A percentile compares a stretch with the other conserved stretches of the same genome.
These are phyloP conservation scores for Malthinus seriepunctatus DNA, from an alignment of 2,888 invertebrate genomes.

Conservation along the genomic window DNA sequence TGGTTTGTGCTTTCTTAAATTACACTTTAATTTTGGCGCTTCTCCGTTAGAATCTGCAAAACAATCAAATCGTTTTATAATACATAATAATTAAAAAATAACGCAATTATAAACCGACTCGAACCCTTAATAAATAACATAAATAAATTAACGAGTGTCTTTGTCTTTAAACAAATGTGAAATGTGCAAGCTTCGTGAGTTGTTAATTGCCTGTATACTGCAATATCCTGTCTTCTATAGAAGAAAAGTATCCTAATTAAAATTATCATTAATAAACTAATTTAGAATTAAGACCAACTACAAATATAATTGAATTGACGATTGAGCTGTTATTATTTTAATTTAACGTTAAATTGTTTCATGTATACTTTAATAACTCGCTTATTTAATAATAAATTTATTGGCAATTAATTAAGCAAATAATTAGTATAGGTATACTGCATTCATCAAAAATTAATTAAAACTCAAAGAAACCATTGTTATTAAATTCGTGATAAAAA, in stretches of 20 bases:
- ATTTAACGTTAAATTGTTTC: no score
- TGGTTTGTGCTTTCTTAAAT: slow-evolving; percentile 91
- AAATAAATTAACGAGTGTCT: not conserved
- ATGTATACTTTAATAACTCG: no score
- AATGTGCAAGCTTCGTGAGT: slow-evolving; percentile 30
- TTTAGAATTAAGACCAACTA: slow-evolving; percentile 4
- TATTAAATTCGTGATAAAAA: not conserved
- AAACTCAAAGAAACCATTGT: not conserved
- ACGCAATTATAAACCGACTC: slow-evolving; percentile 24
- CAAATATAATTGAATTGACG: no score
- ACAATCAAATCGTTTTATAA: slow-evolving; percentile 1
- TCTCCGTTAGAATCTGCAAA: slow-evolving; percentile 72
- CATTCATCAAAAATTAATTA: slow-evolving; percentile 5
- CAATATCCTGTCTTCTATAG: slow-evolving; percentile 28
- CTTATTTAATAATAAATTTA: no score
- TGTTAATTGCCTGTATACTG: slow-evolving; percentile 34
- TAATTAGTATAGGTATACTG: not conserved
- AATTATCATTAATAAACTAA: slow-evolving; percentile 25
- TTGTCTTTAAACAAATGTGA: slow-evolving; percentile 20
- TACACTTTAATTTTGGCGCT: slow-evolving; percentile 86
- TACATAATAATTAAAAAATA: slow-evolving; percentile 13
- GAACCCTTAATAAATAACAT: no score
- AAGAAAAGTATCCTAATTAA: slow-evolving; percentile 26
- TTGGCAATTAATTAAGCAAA: no score
- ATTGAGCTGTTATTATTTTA: no score